A percentile compares a stretch with the other conserved stretches of the same genome.
Conservation (phyloP, 2,113 vertebrate genomes). For the Upupa epops region DNA sequence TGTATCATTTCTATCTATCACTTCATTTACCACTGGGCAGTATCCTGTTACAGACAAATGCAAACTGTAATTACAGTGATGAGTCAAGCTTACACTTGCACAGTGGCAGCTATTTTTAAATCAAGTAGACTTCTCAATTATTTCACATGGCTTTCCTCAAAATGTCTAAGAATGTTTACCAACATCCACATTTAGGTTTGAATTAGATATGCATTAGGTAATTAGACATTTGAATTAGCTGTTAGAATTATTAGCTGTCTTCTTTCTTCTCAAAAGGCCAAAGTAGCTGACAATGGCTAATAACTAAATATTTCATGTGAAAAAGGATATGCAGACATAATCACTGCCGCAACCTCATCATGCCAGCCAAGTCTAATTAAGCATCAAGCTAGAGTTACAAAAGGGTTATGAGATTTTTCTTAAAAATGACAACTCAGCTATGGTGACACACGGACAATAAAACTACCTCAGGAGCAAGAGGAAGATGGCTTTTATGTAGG, state of each 20-base stretch:
- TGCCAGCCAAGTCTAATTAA: constrained; percentile 35
- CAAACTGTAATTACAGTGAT: neutral
- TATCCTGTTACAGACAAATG: neutral
- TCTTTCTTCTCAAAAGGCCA: neutral
- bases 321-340: constrained; percentile 15
- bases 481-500: neutral
- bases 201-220: neutral
- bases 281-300: constrained; percentile 39
- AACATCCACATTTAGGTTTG: neutral
- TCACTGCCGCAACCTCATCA: constrained; percentile 39
- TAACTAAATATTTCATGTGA: constrained; percentile 26
- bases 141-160: neutral
- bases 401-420: constrained; percentile 11
- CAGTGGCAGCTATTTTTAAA: neutral
- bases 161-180: neutral
- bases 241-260: neutral
- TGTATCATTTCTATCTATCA: neutral
- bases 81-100: neutral
- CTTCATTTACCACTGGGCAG: neutral
- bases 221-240: constrained; percentile 24
- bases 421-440: neutral
- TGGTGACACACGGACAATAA: neutral
- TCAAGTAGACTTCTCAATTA: neutral
- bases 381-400: neutral
- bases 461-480: neutral